Base-by-base conservation (phyloP, 2,888 invertebrate genomes). In the Thelaira solivaga region DNA sequence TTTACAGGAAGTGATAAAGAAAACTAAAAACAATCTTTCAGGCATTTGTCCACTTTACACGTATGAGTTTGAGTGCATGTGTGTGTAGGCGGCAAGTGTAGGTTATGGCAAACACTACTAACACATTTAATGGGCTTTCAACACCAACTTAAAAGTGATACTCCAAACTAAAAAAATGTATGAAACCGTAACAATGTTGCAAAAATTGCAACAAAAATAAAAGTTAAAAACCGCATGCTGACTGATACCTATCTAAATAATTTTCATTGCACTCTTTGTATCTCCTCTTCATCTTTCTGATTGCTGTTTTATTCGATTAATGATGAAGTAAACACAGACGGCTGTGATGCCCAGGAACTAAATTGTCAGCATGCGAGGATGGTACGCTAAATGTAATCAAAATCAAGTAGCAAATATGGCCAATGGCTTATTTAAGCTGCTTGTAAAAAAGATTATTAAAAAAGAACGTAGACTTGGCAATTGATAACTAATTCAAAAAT, bases 191-290 rank as follows among this genome's bases (percentile, higher is more conserved):
- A 74, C 78, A 78, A 74, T 74, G 69, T 16, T 29, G 53, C 59
- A 51, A 22, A 68, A 73, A 74, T n/a, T n/a, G n/a, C n/a, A n/a
- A n/a, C n/a, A n/a, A n/a, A n/a, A n/a, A n/a, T n/a, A n/a, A n/a
- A n/a, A n/a, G n/a, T n/a, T n/a, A n/a, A n/a, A n/a, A n/a, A n/a
- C 64, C 65, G 64, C 45, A 69, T 73, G 64, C 59, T 31, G 77
- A 73, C 59, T 3, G 18, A 68, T n/a, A n/a, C n/a, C n/a, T n/a
- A n/a, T n/a, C n/a, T n/a, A n/a, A n/a, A n/a, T n/a, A n/a, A n/a
- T n/a, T n/a, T n/a, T n/a, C n/a, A n/a, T n/a, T n/a, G n/a, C 68
- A 77, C 18, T 62, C 43, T 47, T 67, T 76, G 55, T 55, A 76
- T 67, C 67, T 76, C 36, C n/a, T 24, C 67, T 2, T 29, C 22